Evolutionary conservation across 2,888 invertebrate genomes (phyloP), one percentile per base, ranked within the genome.

Genomic region (Alviniconcha strummeri): DNA sequence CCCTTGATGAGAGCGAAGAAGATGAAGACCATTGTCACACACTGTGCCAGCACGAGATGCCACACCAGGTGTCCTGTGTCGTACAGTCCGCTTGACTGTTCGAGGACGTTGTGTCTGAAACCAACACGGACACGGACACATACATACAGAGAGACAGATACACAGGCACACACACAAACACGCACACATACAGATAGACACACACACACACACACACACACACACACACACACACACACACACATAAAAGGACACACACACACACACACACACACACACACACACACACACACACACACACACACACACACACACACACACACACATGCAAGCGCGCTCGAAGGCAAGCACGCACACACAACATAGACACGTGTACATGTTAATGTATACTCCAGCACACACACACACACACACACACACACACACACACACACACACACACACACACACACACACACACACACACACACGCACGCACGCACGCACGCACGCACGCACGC

Each of bases 31-130:
- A 55, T 13, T n/a, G 60, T 69, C 11, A 36, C 9, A 7, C 54
- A 52, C 69, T 55, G 80, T 54, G 67, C 67, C 54, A 67, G 54
- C 9, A 60, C 80, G 55, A 80, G 80, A 55, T 80, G 69, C 80
- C 80, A 80, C 67, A 80, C 80, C 54, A 80, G n/a, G 17, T 55
- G 69, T 15, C 80, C 80, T 5, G 80, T 52, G 17, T 80, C 55
- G 67, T 69, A 11, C 54, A 80, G 17, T 4, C 80, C 69, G 13
- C 19, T 55, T 5, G 80, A 80, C 55, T 17, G 19, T 11, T 69
- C 69, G 4, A 79, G 67, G 9, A 79, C 79, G 19, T 79, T 79
- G 79, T 79, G 64, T 67, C 79, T 79, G 56, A 7, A 55, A 76
- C 9, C 19, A 72, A 55, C 69, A 69, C n/a, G 19, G 13, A 9